Percentiles rank a stretch among this genome's conserved stretches.
phyloP scores from a whole-genome alignment of 2,888 invertebrate genomes.

The Acrocyrtus sp. region DNA sequence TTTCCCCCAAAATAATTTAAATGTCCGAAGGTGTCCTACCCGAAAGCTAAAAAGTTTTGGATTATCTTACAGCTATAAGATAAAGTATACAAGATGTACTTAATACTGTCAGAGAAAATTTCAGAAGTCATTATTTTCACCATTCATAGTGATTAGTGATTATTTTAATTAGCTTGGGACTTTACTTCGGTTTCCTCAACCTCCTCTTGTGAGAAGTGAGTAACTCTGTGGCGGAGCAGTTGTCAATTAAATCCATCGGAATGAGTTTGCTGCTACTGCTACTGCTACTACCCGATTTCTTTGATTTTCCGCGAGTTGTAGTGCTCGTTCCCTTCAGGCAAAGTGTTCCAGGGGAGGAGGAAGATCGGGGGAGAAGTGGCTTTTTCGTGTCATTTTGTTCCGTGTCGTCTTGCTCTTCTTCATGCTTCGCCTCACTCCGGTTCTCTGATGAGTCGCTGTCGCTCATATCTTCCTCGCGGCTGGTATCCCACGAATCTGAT shows the following conservation, averaged over 20 bases:
- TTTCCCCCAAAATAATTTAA: no score
- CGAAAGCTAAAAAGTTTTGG: no score
- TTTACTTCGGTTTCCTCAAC: conserved; percentile 44
- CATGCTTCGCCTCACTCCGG: not conserved
- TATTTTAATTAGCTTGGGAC: no score
- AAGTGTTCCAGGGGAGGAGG: conserved; percentile 35
- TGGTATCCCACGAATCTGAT: conserved; percentile 57
- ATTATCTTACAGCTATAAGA: no score
- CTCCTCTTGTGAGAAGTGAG: conserved; percentile 45
- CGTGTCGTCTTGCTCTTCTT: no score
- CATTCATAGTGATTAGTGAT: no score
- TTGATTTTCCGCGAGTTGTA: conserved; percentile 9
- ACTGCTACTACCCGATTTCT: not conserved
- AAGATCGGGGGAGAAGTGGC: conserved; percentile 40
- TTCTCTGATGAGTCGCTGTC: conserved; percentile 45
- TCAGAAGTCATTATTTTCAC: no score
- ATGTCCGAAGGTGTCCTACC: no score
- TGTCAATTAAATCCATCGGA: conserved; percentile 44
- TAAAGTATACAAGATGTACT: no score
- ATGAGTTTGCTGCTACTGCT: conserved; percentile 26
- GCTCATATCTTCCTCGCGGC: conserved; percentile 55
- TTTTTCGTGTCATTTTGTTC: conserved; percentile 35
- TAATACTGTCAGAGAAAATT: no score
- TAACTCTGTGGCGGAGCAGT: conserved; percentile 49
- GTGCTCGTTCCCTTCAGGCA: conserved; percentile 35